Evolutionary conservation across 2,888 invertebrate species (phyloP).

Genomic region (Oithona nana): DNA sequence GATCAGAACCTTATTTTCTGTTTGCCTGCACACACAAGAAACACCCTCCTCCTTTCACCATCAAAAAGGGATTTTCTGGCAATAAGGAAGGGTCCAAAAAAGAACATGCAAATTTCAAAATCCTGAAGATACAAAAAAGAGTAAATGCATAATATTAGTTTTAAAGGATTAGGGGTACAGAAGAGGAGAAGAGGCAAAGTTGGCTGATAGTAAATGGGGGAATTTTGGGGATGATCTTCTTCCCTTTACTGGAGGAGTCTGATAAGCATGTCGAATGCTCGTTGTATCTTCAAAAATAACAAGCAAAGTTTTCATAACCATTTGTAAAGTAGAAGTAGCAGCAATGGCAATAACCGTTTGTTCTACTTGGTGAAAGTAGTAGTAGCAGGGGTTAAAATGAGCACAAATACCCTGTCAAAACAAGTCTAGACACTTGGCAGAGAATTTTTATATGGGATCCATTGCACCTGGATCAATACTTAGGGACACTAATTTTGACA

Average conservation of each 20-base stretch:
- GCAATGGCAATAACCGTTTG: too few species aligned
- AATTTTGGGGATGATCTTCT: not conserved
- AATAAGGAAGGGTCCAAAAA: not conserved
- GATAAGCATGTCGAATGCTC: not conserved
- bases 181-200: not conserved
- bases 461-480: too few species aligned
- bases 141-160: not conserved
- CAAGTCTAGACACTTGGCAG: too few species aligned
- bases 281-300: not conserved
- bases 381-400: too few species aligned
- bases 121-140: not conserved
- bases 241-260: not conserved
- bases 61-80: too few species aligned
- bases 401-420: too few species aligned
- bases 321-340: too few species aligned
- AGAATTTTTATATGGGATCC: too few species aligned
- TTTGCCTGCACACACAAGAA: too few species aligned
- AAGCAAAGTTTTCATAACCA: not conserved
- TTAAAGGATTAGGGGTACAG: not conserved
- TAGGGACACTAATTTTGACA: too few species aligned
- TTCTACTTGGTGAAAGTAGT: too few species aligned
- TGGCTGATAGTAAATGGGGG: not conserved
- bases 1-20: not conserved
- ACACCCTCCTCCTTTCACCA: not conserved
- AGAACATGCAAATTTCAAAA: not conserved